Base-by-base conservation (phyloP, 2,113 vertebrate genomes). In the Hyla sarda region DNA sequence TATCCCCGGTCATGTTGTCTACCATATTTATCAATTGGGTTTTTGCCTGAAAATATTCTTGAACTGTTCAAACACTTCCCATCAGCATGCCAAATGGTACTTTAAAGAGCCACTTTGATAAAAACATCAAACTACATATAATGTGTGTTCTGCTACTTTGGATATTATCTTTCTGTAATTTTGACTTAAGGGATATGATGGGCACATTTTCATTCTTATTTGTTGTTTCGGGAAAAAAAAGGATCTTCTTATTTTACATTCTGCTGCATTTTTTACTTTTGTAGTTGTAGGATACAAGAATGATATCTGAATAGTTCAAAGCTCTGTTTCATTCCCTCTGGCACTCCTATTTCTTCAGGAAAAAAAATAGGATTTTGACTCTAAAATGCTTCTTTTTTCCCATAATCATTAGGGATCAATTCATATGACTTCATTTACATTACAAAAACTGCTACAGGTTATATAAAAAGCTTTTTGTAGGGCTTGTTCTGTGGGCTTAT, bases 401-500 rank as follows among this genome's bases (percentile, higher is more conserved):
- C 48, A 78, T 50, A 79, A 88, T 76, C 84, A 83, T 58, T 76
- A 30, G 78, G 88, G 88, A 86, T 47, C 45, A 54, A 34, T 50
- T 82, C 65, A 71, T 82, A 65, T 54, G 82, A 73, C 28, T 56
- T 45, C 6, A 45, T 62, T 84, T 62, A 62, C 71, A 84, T 75
- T 41, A 48, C 30, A 62, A 48, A 83, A 75, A 62, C 54, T 19
- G 71, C 47, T 45, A 23, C n/a, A 45, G 69, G 50, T 75, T 75
- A 60, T 23, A 84, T 75, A 47, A 76, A 34, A 30, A 76, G 14
- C 50, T 56, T 62, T 58, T 76, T 62, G 71, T 62, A 62, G 9
- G 23, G 16, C 19, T 75, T 17, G 10, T 75, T 41, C 60, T 85
- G 8, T 52, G 45, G 62, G 60, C 23, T 17, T 71, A 41, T 69